Conservation (phyloP, 2,113 vertebrate species). For the Halichoeres trimaculatus region DNA sequence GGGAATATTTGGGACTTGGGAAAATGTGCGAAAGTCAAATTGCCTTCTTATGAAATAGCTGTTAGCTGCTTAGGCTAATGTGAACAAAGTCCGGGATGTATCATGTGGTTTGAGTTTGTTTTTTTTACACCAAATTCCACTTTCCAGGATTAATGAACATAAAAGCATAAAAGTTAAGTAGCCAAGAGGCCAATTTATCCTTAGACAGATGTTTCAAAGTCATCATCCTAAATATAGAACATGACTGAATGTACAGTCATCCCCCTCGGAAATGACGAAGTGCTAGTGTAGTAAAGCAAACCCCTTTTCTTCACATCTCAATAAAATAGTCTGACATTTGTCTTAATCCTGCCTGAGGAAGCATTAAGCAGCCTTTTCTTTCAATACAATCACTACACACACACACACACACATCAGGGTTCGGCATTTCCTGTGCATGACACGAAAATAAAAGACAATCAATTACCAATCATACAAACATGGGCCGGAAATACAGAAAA, state of each 20-base stretch:
- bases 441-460: neutral
- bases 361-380: slow-evolving; percentile 7
- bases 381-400: slow-evolving; percentile 11
- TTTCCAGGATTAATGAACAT: neutral
- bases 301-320: neutral
- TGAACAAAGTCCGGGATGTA: too few species aligned
- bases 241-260: neutral
- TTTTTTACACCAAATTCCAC: too few species aligned
- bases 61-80: too few species aligned
- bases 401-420: neutral
- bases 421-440: too few species aligned
- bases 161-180: neutral
- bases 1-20: too few species aligned
- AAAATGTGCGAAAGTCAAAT: too few species aligned
- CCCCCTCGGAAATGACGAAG: neutral
- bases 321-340: neutral
- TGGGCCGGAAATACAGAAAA: slow-evolving; percentile 23
- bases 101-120: too few species aligned
- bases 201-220: neutral
- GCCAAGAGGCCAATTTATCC: neutral
- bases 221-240: neutral
- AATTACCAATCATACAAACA: slow-evolving; percentile 22
- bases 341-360: slow-evolving; percentile 14
- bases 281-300: too few species aligned
- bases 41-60: too few species aligned